phyloP scores from a whole-genome alignment of 2,888 invertebrate species.

The Drosophila neutralis region DNA sequence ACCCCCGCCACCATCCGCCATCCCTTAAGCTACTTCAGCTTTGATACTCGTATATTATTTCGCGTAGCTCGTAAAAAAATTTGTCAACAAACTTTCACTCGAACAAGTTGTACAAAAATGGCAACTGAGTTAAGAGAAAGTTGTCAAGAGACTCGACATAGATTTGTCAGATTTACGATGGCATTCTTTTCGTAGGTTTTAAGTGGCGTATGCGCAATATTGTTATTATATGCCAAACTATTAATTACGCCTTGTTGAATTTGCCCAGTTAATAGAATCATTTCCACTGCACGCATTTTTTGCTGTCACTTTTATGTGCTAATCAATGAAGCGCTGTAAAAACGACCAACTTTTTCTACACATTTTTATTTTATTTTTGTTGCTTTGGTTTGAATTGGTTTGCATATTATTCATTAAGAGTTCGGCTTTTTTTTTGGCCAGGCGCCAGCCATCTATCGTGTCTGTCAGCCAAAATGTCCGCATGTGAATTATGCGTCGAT shows the following conservation, averaged over 20 bases:
- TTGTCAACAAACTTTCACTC: constrained; percentile 62
- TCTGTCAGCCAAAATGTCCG: constrained; percentile 24
- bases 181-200: constrained; percentile 47
- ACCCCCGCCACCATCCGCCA: neutral
- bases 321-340: constrained; percentile 49
- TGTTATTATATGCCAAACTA: constrained; percentile 56
- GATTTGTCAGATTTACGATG: constrained; percentile 41
- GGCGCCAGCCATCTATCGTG: constrained; percentile 41
- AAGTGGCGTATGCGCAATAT: constrained; percentile 71
- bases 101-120: constrained; percentile 4
- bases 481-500: constrained; percentile 51
- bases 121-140: constrained; percentile 15
- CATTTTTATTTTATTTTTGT: constrained; percentile 10
- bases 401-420: constrained; percentile 43
- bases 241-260: constrained; percentile 70
- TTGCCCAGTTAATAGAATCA: constrained; percentile 57
- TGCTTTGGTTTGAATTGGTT: neutral
- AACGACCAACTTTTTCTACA: constrained; percentile 11
- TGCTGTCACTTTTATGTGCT: constrained; percentile 54
- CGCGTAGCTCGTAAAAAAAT: constrained; percentile 64
- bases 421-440: constrained; percentile 27
- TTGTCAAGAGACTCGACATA: constrained; percentile 17
- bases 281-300: constrained; percentile 23
- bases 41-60: constrained; percentile 32
- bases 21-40: constrained; percentile 3